Evolutionary conservation across 1,140 invertebrate genomes (phyloP).

Genomic region (Lethrus apterus): DNA sequence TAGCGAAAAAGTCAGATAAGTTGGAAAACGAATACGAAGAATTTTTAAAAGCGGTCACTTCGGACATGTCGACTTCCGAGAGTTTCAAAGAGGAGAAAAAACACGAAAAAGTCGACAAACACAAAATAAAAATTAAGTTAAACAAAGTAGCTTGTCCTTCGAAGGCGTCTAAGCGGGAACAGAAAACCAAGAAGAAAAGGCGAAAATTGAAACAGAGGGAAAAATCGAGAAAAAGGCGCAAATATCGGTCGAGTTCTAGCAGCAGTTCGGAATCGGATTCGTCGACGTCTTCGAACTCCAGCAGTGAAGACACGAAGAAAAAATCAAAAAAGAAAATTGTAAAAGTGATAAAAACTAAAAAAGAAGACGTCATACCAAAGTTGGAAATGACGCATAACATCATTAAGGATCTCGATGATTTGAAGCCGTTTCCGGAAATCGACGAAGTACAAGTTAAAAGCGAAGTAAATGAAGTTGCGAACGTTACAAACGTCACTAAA

Average conservation of each 20-base stretch:
- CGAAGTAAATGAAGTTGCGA: too few species aligned
- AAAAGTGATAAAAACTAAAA: constrained; percentile 8
- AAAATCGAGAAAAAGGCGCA: neutral
- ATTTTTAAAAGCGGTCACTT: constrained; percentile 34
- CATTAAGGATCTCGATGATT: constrained; percentile 10
- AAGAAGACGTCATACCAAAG: constrained; percentile 9
- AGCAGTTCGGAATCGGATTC: constrained; percentile 15
- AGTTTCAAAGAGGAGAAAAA: neutral
- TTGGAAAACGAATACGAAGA: constrained; percentile 38
- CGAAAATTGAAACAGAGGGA: constrained; percentile 11
- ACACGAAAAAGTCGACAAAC: neutral
- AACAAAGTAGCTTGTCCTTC: too few species aligned
- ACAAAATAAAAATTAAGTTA: neutral
- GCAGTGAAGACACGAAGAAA: constrained; percentile 15
- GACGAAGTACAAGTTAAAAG: too few species aligned
- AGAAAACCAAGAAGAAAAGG: neutral
- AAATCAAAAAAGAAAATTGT: constrained; percentile 11
- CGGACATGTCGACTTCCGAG: constrained; percentile 9
- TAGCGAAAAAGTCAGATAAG: too few species aligned
- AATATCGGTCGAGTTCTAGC: neutral
- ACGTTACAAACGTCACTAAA: too few species aligned
- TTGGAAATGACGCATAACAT: constrained; percentile 14
- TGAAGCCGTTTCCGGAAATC: constrained; percentile 6
- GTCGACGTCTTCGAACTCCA: constrained; percentile 4
- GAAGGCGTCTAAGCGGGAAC: too few species aligned